Base-by-base conservation (phyloP, 2,888 invertebrate genomes). In the Terebella lapidaria region DNA sequence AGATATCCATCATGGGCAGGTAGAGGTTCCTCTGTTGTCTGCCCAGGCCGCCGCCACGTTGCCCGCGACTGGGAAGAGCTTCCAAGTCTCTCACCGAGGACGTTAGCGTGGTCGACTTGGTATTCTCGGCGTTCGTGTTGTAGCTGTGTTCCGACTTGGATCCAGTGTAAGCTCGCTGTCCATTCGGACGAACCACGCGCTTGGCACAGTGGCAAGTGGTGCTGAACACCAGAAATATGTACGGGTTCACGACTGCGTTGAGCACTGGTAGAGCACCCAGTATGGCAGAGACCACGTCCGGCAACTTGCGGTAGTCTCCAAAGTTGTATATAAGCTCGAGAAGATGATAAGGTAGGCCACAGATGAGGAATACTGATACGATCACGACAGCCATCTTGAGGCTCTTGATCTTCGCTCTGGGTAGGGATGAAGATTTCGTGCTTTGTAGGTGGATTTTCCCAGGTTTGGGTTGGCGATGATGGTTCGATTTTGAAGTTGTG, bases 341-440 rank as follows among this genome's bases (percentile, higher is more conserved):
- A 20, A 78, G 63, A 57, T 76, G 74, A 61, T 79, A 80, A 28
- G 79, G 80, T 56, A 74, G 56, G 3, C 74, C 72, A 65, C 76
- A 78, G 20, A 76, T 56, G 54, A 78, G 70, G 67, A 76, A 81
- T n/a, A 72, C 70, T 1, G 70, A 55, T 4, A 78, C 75, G n/a
- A 80, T 77, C 3, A 78, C 77, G 30, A 79, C 66, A 2, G 80
- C 78, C 79, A 81, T 79, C 64, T 75, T 78, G 28, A 81, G 63
- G 2, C 78, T 80, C 63, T 80, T 81, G 15, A 75, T 71, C 65
- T 78, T 79, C 3, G 81, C 81, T 58, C 71, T 74, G 18, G 77
- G 76, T 25, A 81, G 69, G 1, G 79, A 75, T 25, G 68, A 71
- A 10, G 76, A 76, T 3, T 1, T 71, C 1, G 76, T 76, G 61